Evolutionary conservation across 1,140 invertebrate species (phyloP), one percentile per base, ranked within the genome.

Genomic region (Euura saliciscinereae): DNA sequence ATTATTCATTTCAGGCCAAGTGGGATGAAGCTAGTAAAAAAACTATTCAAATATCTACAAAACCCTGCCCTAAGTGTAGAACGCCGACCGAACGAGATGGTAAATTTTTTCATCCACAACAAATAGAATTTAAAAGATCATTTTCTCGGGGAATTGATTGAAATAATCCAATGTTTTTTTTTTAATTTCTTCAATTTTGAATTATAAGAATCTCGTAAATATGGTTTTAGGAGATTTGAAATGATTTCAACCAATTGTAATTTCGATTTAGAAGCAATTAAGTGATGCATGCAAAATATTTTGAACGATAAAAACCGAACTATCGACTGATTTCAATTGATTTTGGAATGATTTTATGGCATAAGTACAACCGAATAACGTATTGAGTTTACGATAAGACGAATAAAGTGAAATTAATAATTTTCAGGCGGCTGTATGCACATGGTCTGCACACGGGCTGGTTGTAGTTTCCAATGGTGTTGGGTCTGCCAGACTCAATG

Each of bases 401-500:
- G 28, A 1, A 28, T 28, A 28, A 28, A 28, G 51, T 8, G 13
- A 59, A 8, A 6, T 11, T 59, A 59, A 13, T 74, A 13, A 66
- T 59, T 71, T 66, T 6, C 79, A 94, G 93, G 93, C 79, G 95
- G 95, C 11, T 97, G 95, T 84, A 96, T 96, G 95, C 95, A 97
- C 81, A 96, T 97, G 92, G 88, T 94, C 8, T 95, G 94, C 77
- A 91, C 91, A 42, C 89, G 94, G 80, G 88, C 90, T 68, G 91
- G 92, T 4, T 97, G 95, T 85, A 89, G 89, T 43, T 94, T 91
- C 77, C 92, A 96, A 77, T 97, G 95, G 95, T 97, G 95, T 85
- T 97, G 95, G 95, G 88, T 97, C 7, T 97, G 95, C 82, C 94
- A 96, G 85, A 92, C 91, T 2, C 89, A 91, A 77, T 97, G 95